These are phyloP conservation scores for Agrilus cyanescens DNA, from an alignment of 2,888 invertebrate species.

Conservation along the genomic window DNA sequence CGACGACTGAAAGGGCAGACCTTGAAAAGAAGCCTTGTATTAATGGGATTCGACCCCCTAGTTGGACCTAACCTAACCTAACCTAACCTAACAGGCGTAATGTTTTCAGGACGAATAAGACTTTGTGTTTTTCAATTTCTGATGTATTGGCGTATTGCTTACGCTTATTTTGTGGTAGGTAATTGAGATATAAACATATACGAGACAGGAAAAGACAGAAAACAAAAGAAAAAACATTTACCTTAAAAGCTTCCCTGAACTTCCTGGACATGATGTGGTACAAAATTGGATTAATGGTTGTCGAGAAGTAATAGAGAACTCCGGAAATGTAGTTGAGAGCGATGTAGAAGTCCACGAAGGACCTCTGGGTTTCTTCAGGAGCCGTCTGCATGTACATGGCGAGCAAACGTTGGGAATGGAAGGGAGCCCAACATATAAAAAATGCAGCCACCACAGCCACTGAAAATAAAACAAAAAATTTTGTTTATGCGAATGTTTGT, in stretches of 20 bases:
- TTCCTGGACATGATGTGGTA: conserved; percentile 92
- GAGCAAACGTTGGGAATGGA: conserved; percentile 80
- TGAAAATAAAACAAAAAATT: conserved; percentile 33
- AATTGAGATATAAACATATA: no score
- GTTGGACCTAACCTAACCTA: no score
- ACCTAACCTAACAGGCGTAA: no score
- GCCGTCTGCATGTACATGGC: conserved; percentile 55
- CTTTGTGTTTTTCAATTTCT: no score
- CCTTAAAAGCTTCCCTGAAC: conserved; percentile 85
- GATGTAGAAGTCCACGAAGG: conserved; percentile 8
- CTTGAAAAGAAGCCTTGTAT: no score
- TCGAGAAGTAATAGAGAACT: conserved; percentile 80
- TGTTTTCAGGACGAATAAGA: no score
- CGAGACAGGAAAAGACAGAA: not conserved
- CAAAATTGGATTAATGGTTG: conserved; percentile 83
- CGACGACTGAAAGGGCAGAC: no score
- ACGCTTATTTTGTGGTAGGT: no score
- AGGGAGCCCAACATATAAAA: conserved; percentile 84
- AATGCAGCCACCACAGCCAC: conserved; percentile 83
- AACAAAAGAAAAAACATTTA: conserved; percentile 29
- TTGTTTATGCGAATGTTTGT: not conserved
- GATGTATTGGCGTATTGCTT: no score
- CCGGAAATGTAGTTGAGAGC: conserved; percentile 70
- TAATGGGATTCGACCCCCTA: no score
- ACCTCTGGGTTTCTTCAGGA: conserved; percentile 14